Conservation (phyloP, 2,888 invertebrate species). For the Ornithoptera alexandrae region DNA sequence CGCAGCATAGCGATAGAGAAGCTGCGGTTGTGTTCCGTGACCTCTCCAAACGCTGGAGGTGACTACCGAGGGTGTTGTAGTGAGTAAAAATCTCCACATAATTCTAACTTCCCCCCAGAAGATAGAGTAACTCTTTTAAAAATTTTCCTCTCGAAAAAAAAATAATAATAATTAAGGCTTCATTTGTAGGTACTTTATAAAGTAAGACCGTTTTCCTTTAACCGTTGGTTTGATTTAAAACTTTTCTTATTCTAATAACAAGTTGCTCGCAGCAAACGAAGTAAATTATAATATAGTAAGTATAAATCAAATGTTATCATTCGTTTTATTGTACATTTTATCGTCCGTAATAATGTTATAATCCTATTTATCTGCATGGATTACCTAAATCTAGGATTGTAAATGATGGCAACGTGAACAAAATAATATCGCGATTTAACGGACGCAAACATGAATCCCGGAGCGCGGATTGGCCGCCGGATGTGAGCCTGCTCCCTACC, state of each 20-base stretch:
- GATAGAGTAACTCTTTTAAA: no score
- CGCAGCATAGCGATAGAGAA: no score
- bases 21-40: no score
- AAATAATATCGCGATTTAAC: conserved; percentile 30
- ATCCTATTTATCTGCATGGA: conserved; percentile 61
- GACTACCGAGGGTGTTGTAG: no score
- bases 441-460: conserved; percentile 30
- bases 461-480: conserved; percentile 33
- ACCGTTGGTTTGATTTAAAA: not conserved
- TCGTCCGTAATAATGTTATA: conserved; percentile 62
- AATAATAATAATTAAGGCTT: no score
- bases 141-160: no score
- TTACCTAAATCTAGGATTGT: conserved; percentile 62
- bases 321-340: conserved; percentile 62
- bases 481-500: conserved; percentile 27
- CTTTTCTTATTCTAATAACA: not conserved
- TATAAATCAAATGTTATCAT: conserved; percentile 79
- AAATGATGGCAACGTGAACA: conserved; percentile 46
- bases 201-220: not conserved
- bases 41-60: no score
- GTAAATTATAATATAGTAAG: conserved; percentile 39
- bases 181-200: no score
- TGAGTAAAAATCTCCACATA: no score
- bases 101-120: no score
- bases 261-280: not conserved